Percentiles rank a stretch among this genome's conserved stretches.
phyloP scores from a whole-genome alignment of 2,888 invertebrate species.

The Conops quadrifasciatus region DNA sequence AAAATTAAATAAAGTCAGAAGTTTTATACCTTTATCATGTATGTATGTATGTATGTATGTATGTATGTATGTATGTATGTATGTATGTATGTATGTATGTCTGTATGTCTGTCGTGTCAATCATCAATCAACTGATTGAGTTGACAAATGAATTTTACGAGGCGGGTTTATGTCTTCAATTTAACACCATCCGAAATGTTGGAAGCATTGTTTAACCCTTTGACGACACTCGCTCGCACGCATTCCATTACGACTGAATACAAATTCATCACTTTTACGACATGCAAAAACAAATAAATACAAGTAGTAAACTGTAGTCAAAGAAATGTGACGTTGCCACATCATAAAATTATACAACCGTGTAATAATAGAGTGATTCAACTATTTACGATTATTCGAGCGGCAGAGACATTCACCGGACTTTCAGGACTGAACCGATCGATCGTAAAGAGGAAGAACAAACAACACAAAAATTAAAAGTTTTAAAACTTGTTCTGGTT shows the following conservation, averaged over 20 bases:
- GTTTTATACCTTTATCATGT: too few species aligned
- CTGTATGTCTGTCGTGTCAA: background rate
- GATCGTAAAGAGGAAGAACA: too few species aligned
- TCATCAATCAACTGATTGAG: conserved; percentile 29
- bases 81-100: background rate
- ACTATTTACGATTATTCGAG: too few species aligned
- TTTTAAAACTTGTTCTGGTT: too few species aligned
- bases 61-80: background rate
- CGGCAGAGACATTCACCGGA: too few species aligned
- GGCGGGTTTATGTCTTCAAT: conserved; percentile 20
- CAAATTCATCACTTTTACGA: conserved; percentile 33
- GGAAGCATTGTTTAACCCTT: background rate
- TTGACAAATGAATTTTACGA: conserved; percentile 18
- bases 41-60: background rate
- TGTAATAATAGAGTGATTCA: background rate
- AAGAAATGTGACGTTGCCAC: conserved; percentile 12
- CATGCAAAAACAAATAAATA: conserved; percentile 20
- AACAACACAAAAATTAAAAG: too few species aligned
- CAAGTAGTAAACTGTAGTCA: background rate
- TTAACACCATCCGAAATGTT: conserved; percentile 21
- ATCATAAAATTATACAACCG: conserved; percentile 15
- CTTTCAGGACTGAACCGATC: too few species aligned
- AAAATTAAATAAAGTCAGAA: background rate
- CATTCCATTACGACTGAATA: conserved; percentile 8
- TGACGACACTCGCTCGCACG: background rate